Evolutionary conservation across 2,113 vertebrate genomes (phyloP).

Genomic region (Etheostoma spectabile): DNA sequence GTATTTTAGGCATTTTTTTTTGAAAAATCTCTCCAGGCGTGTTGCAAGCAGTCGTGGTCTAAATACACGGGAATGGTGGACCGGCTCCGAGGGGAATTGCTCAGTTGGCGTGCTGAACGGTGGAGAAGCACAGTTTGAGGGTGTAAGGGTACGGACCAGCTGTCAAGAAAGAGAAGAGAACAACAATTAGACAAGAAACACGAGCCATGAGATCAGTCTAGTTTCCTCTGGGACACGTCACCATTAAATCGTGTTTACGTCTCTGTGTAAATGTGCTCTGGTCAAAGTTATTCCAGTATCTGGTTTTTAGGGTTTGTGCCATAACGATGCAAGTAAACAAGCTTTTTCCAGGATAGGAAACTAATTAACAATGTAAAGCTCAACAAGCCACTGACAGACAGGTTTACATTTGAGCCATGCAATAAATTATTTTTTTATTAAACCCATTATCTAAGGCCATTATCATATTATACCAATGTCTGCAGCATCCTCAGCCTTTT

Average conservation of each 20-base stretch:
- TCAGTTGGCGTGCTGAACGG: constrained; percentile 93
- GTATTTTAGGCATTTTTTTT: background rate
- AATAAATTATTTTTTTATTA: too few species aligned
- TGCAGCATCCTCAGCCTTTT: too few species aligned
- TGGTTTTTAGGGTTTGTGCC: too few species aligned
- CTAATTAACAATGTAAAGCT: too few species aligned
- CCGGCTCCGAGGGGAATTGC: background rate
- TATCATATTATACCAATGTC: too few species aligned
- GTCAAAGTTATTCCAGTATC: background rate
- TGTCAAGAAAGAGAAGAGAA: constrained; percentile 52
- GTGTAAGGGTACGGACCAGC: constrained; percentile 94
- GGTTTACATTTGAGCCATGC: too few species aligned
- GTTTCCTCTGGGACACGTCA: background rate
- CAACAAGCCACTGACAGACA: too few species aligned
- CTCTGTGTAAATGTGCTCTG: background rate
- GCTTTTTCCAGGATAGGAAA: too few species aligned
- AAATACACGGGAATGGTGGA: constrained; percentile 59
- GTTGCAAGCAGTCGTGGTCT: constrained; percentile 38
- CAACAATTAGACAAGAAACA: background rate
- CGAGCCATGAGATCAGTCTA: background rate
- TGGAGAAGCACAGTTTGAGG: constrained; percentile 95
- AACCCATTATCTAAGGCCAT: too few species aligned
- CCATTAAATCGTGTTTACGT: background rate
- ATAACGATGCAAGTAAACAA: too few species aligned
- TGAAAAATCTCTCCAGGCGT: constrained; percentile 17